These are phyloP conservation scores for Myiothlypis chrysogaster DNA, from an alignment of 2,797 vertebrate species.

Conservation along the genomic window DNA sequence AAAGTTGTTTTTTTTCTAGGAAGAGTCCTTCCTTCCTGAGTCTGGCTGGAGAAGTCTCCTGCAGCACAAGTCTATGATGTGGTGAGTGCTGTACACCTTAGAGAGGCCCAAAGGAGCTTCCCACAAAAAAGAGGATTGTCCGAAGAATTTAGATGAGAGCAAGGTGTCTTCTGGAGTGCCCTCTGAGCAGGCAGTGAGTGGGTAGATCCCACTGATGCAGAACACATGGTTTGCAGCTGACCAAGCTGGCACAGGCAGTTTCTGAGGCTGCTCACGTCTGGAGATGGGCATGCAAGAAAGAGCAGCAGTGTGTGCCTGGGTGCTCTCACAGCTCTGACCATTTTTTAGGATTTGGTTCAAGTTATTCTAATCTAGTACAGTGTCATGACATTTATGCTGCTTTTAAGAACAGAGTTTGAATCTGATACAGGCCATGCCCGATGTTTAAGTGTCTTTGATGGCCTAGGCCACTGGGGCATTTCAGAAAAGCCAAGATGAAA, in stretches of 20 bases:
- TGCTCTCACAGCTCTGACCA: not conserved
- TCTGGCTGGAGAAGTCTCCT: not conserved
- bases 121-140: not conserved
- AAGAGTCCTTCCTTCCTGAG: not conserved
- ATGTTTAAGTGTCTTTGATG: not conserved
- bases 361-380: not conserved
- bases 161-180: accelerated
- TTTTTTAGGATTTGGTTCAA: not conserved
- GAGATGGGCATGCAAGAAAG: not conserved
- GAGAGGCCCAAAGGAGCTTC: not conserved
- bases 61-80: not conserved
- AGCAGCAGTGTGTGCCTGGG: accelerated
- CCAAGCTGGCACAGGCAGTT: not conserved
- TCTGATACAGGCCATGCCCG: not conserved
- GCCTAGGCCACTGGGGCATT: not conserved
- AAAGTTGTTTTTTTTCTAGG: not conserved
- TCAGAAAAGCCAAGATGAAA: not conserved
- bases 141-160: not conserved
- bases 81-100: not conserved
- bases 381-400: not conserved
- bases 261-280: not conserved
- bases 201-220: not conserved
- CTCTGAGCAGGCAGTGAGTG: not conserved
- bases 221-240: not conserved
- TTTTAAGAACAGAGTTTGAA: not conserved